Evolutionary conservation across 2,888 invertebrate genomes (phyloP), one percentile per base, ranked within the genome.

Genomic region (Mechanitis mazaeus): DNA sequence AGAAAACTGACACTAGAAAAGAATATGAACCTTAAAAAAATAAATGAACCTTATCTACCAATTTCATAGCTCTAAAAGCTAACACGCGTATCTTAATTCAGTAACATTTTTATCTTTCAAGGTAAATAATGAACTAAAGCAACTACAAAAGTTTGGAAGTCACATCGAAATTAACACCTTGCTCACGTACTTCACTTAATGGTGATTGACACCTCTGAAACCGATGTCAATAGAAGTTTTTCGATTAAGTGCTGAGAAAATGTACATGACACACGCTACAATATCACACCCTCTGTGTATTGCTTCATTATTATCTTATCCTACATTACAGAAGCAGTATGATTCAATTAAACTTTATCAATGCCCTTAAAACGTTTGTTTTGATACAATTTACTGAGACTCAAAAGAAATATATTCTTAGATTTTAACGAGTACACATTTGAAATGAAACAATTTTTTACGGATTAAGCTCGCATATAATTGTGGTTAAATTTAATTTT

Each of bases 151-250:
- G 31, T 50, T 50, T 50, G 50, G 50, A 31, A 50, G 50, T 31
- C 50, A 31, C 50, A 31, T 50, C 28, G 50, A 31, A 50, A 58
- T 64, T 61, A 56, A 58, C 58, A 64, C 62, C 60, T 59, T 54
- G 56, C 55, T 62, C 66, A 62, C 62, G 64, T 65, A 58, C 62
- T 56, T 62, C 53, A 60, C 55, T 60, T 77, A 79, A 79, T 80
- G 74, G 74, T 77, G 80, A 80, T 79, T 78, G 79, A 79, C 77
- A 69, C 71, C 45, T 46, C 55, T 71, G 72, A 73, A 74, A 69
- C 69, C 71, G 75, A 71, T 77, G 77, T 75, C 76, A 75, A 74
- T 77, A 73, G 72, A 74, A 77, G 74, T 77, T 75, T 75, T 72
- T 71, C 75, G 76, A 78, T 78, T 78, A 77, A 77, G 71, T 74